These are phyloP conservation scores for Sebastes cheni DNA, from an alignment of 2,797 vertebrate species.

Conservation along the genomic window DNA sequence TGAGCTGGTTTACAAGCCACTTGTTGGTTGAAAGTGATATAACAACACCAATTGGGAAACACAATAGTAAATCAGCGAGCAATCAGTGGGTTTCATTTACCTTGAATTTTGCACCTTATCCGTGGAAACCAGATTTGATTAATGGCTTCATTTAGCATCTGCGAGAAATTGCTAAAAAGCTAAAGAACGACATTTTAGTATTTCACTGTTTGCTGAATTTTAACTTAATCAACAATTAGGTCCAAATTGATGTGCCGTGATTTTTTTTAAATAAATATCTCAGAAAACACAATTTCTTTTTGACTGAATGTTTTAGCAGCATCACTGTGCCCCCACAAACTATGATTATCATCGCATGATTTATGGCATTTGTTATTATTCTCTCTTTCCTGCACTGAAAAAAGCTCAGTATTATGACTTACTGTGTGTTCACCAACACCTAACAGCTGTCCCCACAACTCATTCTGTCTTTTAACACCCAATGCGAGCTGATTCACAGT, in stretches of 20 bases:
- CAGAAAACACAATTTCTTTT: background rate
- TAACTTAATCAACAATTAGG: constrained; percentile 22
- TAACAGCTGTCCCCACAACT: constrained; percentile 38
- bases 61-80: constrained; percentile 75
- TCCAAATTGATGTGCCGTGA: constrained; percentile 1
- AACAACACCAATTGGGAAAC: constrained; percentile 61
- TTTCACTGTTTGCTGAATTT: constrained; percentile 16
- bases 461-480: constrained; percentile 33
- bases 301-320: background rate
- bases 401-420: background rate
- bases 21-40: constrained; percentile 67
- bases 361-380: constrained; percentile 8
- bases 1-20: constrained; percentile 65
- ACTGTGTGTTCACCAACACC: constrained; percentile 17
- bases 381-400: background rate
- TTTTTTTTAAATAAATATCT: background rate
- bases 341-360: background rate
- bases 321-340: background rate
- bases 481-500: constrained; percentile 12
- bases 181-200: background rate
- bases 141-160: constrained; percentile 60
- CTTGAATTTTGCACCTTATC: constrained; percentile 34
- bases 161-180: constrained; percentile 18
- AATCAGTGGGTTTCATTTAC: constrained; percentile 70
- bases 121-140: constrained; percentile 64